Evolutionary conservation across 92 coral and sea anemone species (phyloP), one percentile per base, ranked within the genome.

Genomic region (Blastomussa wellsi): DNA sequence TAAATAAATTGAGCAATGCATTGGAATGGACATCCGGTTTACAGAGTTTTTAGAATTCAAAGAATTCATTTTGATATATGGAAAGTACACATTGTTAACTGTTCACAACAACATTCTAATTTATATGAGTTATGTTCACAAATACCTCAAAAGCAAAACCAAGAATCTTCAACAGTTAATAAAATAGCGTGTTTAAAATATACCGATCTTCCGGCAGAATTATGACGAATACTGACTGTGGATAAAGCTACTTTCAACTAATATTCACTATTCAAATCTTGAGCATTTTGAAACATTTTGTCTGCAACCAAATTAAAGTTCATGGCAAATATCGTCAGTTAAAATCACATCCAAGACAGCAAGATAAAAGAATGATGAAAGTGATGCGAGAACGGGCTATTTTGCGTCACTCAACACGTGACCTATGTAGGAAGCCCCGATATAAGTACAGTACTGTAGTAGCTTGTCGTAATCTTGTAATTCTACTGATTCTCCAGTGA

Each of bases 11-110:
- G 24, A 38, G 69, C 78, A 82, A 70, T 70, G 71, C 77, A 55
- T 82, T 70, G 20, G 71, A 70, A 33, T 35, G 33, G 37, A 37
- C 78, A 82, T 82, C 85, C 85, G 85, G 78, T 82, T 69, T 36
- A 36, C 68, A 70, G 36, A 70, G 69, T 70, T 70, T 42, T 26
- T 70, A 70, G 67, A 82, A 82, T 71, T 71, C 33, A 10, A 70
- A 77, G 85, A 82, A 82, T 82, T 72, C 57, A 69, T 32, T 36
- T 12, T 49, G 44, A 53, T 68, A 51, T 37, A 26, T 51, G 37
- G 11, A 35, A 33, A 49, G 41, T 36, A 38, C 44, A 69, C 24
- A 64, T 70, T 69, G 69, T 49, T 36, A 38, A 11, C 35, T 65
- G 7, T 79, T 79, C 39, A 3, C 38, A 44, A 16, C 44, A 64